phyloP scores from a whole-genome alignment of 2,113 vertebrate genomes.

The Lontra canadensis region DNA sequence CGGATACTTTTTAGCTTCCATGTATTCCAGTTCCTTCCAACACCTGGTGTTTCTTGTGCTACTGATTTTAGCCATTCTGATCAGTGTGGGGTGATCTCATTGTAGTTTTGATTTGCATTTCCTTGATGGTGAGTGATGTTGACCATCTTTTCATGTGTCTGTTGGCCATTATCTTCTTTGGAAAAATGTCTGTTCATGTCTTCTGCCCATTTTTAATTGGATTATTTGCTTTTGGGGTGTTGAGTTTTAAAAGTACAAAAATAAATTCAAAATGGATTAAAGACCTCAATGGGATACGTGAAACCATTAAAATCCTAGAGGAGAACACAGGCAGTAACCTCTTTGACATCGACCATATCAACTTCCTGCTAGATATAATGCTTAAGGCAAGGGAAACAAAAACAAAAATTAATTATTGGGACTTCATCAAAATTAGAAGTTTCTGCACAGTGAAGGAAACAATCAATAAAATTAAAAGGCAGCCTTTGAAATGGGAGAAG shows the following conservation, averaged over 20 bases:
- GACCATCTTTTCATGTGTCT: not conserved
- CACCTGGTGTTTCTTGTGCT: not conserved
- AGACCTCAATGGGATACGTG: not conserved
- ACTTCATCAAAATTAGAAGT: not conserved
- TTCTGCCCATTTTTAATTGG: not conserved
- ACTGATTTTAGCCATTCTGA: not conserved
- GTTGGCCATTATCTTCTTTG: not conserved
- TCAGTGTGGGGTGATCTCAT: not conserved
- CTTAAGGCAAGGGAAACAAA: not conserved
- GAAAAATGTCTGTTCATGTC: not conserved
- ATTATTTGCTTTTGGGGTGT: not conserved
- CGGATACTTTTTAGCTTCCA: too few relatives aligned
- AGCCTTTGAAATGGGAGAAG: not conserved
- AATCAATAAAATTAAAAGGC: not conserved
- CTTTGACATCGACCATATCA: not conserved
- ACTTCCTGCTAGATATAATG: not conserved
- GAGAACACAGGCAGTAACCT: not conserved
- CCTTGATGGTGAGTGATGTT: not conserved
- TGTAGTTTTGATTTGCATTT: not conserved
- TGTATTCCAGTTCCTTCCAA: too few relatives aligned
- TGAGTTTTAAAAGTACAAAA: not conserved
- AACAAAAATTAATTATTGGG: not conserved
- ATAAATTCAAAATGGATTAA: not conserved
- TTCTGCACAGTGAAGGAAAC: not conserved
- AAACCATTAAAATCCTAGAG: not conserved